Evolutionary conservation across 35 echinoderm and acorn worm genomes (phyloP).

Genomic region (Ophiothrix spiculata): DNA sequence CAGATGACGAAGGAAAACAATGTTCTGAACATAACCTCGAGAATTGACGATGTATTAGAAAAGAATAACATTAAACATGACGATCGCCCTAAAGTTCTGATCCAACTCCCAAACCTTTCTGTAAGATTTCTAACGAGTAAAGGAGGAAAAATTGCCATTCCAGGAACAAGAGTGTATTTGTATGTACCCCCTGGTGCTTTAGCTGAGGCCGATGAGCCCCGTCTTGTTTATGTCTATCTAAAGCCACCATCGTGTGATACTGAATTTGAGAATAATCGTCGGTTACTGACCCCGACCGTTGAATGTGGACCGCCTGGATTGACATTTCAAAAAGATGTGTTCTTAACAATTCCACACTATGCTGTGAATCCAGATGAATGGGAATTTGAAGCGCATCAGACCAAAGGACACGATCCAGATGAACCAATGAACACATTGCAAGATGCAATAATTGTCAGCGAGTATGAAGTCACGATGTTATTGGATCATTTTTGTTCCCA

Average conservation of each 20-base stretch:
- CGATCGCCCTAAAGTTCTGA: too few relatives aligned
- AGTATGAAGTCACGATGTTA: neutral
- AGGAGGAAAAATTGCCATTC: neutral
- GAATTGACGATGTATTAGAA: too few relatives aligned
- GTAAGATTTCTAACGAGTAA: neutral
- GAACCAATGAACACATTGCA: neutral
- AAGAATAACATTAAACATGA: too few relatives aligned
- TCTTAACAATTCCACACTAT: neutral
- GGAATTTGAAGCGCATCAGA: neutral
- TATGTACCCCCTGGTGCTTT: neutral
- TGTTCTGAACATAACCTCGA: too few relatives aligned
- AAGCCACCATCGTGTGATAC: neutral
- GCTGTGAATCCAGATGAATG: neutral
- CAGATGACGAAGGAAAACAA: too few relatives aligned
- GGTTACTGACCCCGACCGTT: neutral
- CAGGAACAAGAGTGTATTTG: neutral
- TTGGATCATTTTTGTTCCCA: neutral
- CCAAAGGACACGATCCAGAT: neutral
- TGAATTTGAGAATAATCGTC: neutral
- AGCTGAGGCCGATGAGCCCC: neutral
- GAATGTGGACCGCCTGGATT: neutral
- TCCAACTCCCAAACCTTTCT: neutral
- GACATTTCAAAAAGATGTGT: neutral
- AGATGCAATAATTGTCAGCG: neutral
- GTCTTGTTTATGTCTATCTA: neutral